phyloP scores from a whole-genome alignment of 2,113 vertebrate species.

The Rhineura floridana region DNA sequence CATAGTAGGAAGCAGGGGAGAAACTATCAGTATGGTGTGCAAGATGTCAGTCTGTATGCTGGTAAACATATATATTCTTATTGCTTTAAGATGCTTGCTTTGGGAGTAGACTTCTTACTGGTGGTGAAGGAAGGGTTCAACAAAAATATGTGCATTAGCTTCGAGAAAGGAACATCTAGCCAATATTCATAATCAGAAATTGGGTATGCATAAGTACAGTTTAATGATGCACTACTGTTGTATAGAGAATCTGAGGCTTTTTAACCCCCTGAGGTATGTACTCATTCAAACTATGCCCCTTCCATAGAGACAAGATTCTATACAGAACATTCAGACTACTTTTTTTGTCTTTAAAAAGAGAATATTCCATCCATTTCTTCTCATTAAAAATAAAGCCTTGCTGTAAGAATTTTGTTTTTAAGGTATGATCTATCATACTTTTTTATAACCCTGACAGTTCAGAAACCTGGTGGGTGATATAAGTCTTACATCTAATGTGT shows the following conservation, averaged over 20 bases:
- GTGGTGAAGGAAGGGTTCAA: background rate
- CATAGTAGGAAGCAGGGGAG: background rate
- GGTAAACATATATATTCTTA: background rate
- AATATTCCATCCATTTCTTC: conserved; percentile 12
- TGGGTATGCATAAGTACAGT: background rate
- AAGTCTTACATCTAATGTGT: conserved; percentile 26
- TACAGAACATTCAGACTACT: background rate
- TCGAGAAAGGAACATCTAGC: background rate
- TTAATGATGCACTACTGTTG: background rate
- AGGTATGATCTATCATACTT: conserved; percentile 41
- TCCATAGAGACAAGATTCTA: background rate
- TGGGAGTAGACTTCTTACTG: background rate
- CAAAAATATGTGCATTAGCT: background rate
- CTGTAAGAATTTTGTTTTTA: conserved; percentile 33
- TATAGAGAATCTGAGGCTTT: background rate
- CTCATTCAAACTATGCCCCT: background rate
- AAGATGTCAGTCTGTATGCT: too few species aligned
- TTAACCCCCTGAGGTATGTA: background rate
- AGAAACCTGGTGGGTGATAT: background rate
- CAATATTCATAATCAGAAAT: background rate
- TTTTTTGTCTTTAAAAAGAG: conserved; percentile 19
- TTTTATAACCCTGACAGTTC: conserved; percentile 9
- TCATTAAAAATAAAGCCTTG: conserved; percentile 55
- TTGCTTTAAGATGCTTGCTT: background rate
- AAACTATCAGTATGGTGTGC: background rate